Conservation (phyloP, 2,888 invertebrate species). For the Scaptomyza tumidula region DNA sequence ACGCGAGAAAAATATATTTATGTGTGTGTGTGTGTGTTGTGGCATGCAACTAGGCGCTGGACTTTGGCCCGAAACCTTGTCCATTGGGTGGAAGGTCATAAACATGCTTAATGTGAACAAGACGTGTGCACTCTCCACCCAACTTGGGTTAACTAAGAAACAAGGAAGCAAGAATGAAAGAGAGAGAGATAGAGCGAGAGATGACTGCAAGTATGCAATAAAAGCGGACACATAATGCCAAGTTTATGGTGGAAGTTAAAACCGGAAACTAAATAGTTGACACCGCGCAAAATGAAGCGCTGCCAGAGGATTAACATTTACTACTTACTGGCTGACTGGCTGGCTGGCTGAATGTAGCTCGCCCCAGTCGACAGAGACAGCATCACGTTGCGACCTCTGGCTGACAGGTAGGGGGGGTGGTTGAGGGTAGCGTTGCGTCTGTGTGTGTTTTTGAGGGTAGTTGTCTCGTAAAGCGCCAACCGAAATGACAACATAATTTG, state of each 20-base stretch:
- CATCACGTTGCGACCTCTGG: constrained; percentile 29
- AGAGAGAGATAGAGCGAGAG: constrained; percentile 26
- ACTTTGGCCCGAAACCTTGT: constrained; percentile 8
- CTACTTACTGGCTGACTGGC: constrained; percentile 16
- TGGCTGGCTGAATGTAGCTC: neutral
- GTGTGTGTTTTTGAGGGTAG: constrained; percentile 8
- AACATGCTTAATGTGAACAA: constrained; percentile 69
- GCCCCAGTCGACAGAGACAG: constrained; percentile 31
- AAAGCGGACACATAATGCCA: constrained; percentile 74
- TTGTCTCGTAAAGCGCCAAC: constrained; percentile 64
- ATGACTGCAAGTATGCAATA: constrained; percentile 67
- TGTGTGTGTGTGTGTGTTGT: constrained; percentile 29
- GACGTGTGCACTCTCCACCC: constrained; percentile 67
- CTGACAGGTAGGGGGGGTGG: neutral
- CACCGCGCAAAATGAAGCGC: constrained; percentile 66
- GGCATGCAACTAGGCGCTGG: constrained; percentile 46
- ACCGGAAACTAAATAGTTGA: constrained; percentile 80
- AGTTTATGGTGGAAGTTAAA: constrained; percentile 75
- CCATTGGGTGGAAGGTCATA: constrained; percentile 41
- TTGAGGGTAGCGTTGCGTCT: neutral
- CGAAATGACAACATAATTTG: constrained; percentile 79
- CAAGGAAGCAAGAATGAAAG: constrained; percentile 60
- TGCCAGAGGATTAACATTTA: constrained; percentile 54
- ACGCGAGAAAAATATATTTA: constrained; percentile 38
- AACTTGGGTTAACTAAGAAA: constrained; percentile 72